Conservation (phyloP, 1,140 invertebrate genomes). For the Leptopilina boulardi region DNA sequence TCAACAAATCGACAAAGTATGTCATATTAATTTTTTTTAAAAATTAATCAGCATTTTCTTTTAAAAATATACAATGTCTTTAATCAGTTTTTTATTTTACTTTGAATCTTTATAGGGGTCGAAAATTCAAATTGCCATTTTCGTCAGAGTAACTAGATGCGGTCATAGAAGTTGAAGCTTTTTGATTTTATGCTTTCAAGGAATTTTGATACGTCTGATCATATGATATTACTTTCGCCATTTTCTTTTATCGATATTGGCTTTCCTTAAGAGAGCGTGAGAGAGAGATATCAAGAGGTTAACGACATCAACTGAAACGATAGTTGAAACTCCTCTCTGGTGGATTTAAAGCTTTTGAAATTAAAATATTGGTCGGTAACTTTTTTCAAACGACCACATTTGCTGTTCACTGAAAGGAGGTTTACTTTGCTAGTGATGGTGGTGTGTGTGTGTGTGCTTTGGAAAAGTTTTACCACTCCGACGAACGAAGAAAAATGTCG, state of each 20-base stretch:
- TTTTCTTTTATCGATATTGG: constrained; percentile 27
- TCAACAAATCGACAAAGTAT: not conserved
- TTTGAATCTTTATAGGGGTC: no score
- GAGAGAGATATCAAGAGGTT: constrained; percentile 15
- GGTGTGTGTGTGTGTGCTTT: not conserved
- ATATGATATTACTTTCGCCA: not conserved
- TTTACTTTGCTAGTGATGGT: not conserved
- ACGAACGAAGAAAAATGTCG: constrained; percentile 24
- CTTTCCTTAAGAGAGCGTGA: no score
- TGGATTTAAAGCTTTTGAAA: constrained; percentile 23
- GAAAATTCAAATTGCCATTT: no score
- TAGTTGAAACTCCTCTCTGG: constrained; percentile 9
- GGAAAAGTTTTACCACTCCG: constrained; percentile 15
- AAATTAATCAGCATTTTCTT: not conserved
- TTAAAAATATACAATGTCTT: no score
- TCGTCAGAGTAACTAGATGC: not conserved
- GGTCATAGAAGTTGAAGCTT: not conserved
- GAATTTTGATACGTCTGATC: not conserved
- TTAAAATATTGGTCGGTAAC: constrained; percentile 21
- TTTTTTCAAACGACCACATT: constrained; percentile 24
- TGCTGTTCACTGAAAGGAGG: not conserved
- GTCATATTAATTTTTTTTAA: not conserved
- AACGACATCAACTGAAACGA: constrained; percentile 2
- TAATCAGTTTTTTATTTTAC: no score
- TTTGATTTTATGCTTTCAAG: not conserved